Evolutionary conservation across 1,140 invertebrate species (phyloP), one percentile per base, ranked within the genome.

Genomic region (Adoxophyes honmai): DNA sequence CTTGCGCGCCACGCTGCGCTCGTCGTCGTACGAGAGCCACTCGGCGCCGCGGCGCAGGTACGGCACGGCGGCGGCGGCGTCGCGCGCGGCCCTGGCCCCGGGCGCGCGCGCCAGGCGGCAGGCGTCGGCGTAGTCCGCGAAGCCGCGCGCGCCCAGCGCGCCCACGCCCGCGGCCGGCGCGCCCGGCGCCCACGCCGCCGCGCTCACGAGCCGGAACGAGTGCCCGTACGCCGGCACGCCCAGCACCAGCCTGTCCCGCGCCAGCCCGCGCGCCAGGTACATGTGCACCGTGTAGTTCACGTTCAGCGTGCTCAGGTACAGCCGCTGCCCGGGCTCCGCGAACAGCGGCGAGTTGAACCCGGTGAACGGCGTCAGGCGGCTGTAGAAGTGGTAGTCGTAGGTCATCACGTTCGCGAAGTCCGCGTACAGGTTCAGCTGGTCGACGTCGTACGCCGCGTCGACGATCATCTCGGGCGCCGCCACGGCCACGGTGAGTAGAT

Each of bases 161-260:
- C 95, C 95, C 72, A 90, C 90, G 6, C 93, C 95, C 9, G 85
- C 89, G 0, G 94, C 93, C 6, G 96, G 95, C 18, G 95, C 93
- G 54, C 92, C 91, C 1, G 96, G 81, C 14, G 87, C 90, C 33
- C 92, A 90, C 73, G 95, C 95, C 0, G 90, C 68, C 1, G 90
- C 65, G 86, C 95, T 96, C 0, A 93, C 87, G 6, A 97, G 81
- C 33, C 81, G 92, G 64, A 93, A 98, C 1, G 93, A 93, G 77
- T 96, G 95, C 5, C 96, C 98, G 85, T 98, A 99, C 18, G 95
- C 96, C 28, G 97, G 96, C 62, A 98, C 90, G 0, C 97, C 97
- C 13, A 99, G 86, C 7, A 97, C 92, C 16, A 99, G 92, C 89
- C 98, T 98, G 15, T 93, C 89, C 52, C 90, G 90, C 1, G 96